phyloP scores from a whole-genome alignment of 1,140 invertebrate genomes.

The Drosophila mayri region DNA sequence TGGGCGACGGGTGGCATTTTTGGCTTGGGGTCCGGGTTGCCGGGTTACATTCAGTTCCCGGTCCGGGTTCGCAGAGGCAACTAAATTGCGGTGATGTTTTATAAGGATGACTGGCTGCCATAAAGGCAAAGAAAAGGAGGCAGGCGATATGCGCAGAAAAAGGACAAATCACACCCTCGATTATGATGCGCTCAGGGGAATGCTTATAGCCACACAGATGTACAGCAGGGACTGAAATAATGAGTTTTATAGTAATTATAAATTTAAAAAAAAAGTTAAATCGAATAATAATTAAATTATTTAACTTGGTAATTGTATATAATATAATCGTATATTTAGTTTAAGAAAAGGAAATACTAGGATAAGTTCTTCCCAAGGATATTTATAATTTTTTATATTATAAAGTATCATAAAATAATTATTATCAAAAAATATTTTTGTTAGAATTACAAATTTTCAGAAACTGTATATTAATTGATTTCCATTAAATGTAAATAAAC shows the following conservation, averaged over 20 bases:
- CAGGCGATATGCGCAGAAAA: conserved; percentile 55
- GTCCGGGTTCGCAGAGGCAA: conserved; percentile 43
- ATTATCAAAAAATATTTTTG: too few relatives aligned
- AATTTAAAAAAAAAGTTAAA: background rate
- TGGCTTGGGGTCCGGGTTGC: conserved; percentile 14
- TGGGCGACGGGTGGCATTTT: conserved; percentile 22
- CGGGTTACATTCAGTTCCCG: background rate
- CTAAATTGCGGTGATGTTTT: conserved; percentile 82
- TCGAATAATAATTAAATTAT: background rate
- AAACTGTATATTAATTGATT: too few relatives aligned
- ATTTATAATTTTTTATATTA: too few relatives aligned
- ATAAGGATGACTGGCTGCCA: conserved; percentile 57
- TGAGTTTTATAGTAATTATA: background rate
- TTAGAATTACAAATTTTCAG: background rate
- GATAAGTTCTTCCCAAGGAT: too few relatives aligned
- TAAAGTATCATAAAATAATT: too few relatives aligned
- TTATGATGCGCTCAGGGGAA: conserved; percentile 67
- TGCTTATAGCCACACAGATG: conserved; percentile 1
- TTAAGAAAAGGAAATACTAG: too few relatives aligned
- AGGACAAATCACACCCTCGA: conserved; percentile 84
- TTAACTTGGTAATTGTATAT: background rate
- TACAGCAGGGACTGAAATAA: conserved; percentile 2
- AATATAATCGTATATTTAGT: too few relatives aligned
- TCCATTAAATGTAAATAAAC: too few relatives aligned
- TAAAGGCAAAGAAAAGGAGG: conserved; percentile 24